phyloP scores from a whole-genome alignment of 2,113 vertebrate genomes.

The Oryzias melastigma region DNA sequence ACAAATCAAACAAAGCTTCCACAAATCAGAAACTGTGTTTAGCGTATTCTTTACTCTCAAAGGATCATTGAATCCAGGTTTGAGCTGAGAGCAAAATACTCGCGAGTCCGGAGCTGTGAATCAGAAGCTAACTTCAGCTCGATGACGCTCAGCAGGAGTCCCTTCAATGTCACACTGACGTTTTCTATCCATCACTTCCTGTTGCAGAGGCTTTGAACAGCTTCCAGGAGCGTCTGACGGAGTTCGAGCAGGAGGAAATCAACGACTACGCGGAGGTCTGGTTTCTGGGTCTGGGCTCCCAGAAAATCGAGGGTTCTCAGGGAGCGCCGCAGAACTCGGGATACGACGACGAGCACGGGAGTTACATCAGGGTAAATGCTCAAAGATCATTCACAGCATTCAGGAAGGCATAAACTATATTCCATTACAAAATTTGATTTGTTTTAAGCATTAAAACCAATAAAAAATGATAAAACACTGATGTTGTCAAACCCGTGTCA shows the following conservation, averaged over 20 bases:
- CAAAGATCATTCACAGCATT: background rate
- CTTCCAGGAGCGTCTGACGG: slow-evolving; percentile 85
- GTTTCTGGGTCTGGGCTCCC: slow-evolving; percentile 88
- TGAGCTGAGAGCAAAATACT: too few relatives aligned
- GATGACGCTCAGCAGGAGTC: slow-evolving; percentile 35
- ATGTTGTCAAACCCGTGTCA: too few relatives aligned
- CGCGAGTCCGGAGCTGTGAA: too few relatives aligned
- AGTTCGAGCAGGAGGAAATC: slow-evolving; percentile 89
- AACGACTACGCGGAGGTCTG: slow-evolving; percentile 89
- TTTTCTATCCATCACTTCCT: slow-evolving; percentile 34
- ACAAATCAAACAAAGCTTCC: too few relatives aligned
- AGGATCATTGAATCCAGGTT: too few relatives aligned
- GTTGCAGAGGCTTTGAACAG: slow-evolving; percentile 86
- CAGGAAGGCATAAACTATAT: too few relatives aligned
- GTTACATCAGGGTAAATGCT: slow-evolving; percentile 85
- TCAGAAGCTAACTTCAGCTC: too few relatives aligned
- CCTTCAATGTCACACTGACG: slow-evolving; percentile 36
- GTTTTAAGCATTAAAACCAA: too few relatives aligned
- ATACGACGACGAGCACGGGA: slow-evolving; percentile 91
- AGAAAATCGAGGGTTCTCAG: slow-evolving; percentile 83
- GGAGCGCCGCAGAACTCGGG: slow-evolving; percentile 82
- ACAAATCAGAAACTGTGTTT: too few relatives aligned
- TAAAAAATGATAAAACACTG: too few relatives aligned
- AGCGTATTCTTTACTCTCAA: too few relatives aligned
- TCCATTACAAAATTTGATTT: too few relatives aligned